Conservation (phyloP, 1,140 invertebrate genomes). For the Subanguina moxae region DNA sequence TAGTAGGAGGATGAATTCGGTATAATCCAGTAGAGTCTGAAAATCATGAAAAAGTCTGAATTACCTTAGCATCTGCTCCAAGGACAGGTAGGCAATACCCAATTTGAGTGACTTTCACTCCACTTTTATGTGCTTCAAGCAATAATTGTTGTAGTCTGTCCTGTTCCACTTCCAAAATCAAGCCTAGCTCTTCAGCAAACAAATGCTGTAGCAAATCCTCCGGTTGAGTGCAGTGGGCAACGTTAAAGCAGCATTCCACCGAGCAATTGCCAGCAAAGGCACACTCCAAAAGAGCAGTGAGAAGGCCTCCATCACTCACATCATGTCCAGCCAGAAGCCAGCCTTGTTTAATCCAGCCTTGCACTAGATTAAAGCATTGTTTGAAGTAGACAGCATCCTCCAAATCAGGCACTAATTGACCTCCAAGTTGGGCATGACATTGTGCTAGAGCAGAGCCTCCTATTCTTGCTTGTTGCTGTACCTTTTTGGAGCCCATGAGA, state of each 20-base stretch:
- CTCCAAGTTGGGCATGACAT: constrained; percentile 78
- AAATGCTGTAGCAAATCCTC: constrained; percentile 66
- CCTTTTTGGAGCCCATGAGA: constrained; percentile 11
- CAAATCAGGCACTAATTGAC: constrained; percentile 72
- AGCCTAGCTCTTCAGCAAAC: constrained; percentile 85
- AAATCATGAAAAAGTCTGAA: not conserved
- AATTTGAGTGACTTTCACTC: constrained; percentile 66
- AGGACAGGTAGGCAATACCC: constrained; percentile 66
- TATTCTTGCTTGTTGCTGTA: constrained; percentile 65
- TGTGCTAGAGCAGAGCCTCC: constrained; percentile 89
- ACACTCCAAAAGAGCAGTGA: constrained; percentile 88
- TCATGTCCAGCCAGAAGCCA: constrained; percentile 85
- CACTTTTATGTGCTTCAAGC: not conserved
- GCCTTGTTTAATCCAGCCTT: constrained; percentile 74
- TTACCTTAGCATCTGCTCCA: constrained; percentile 68
- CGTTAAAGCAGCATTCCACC: constrained; percentile 60
- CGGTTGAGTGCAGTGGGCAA: constrained; percentile 57
- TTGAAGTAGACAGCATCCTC: constrained; percentile 69
- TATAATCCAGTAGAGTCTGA: not conserved
- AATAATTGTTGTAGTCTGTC: constrained; percentile 2
- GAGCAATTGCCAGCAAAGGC: constrained; percentile 83
- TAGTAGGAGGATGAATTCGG: too few species aligned
- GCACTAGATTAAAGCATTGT: constrained; percentile 76
- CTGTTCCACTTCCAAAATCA: constrained; percentile 76
- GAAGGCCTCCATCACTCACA: constrained; percentile 87